Conservation (phyloP, 2,113 vertebrate genomes). For the Apus apus region DNA sequence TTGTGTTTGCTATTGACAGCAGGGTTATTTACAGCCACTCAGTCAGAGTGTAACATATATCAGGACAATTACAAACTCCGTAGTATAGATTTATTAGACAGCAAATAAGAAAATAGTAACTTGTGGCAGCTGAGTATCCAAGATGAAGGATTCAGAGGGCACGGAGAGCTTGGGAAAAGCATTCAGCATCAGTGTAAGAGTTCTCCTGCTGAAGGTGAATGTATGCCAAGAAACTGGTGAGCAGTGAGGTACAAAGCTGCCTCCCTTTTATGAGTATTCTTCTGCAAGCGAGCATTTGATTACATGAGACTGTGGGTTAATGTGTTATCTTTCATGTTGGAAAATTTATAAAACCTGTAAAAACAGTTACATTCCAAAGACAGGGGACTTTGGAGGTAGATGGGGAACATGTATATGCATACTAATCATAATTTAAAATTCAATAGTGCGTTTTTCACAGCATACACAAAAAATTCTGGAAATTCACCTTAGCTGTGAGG, state of each 20-base stretch:
- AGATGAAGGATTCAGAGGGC: not conserved
- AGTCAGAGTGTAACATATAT: not conserved
- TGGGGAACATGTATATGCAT: not conserved
- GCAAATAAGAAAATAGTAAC: constrained; percentile 11
- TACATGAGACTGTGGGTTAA: not conserved
- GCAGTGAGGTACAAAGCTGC: not conserved
- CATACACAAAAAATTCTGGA: not conserved
- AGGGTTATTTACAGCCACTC: not conserved
- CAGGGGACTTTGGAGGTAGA: not conserved
- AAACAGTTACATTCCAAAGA: not conserved
- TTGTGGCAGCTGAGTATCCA: not conserved
- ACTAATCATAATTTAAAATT: not conserved
- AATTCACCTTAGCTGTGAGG: not conserved
- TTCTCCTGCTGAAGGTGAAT: not conserved
- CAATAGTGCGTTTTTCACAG: not conserved
- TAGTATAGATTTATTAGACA: not conserved
- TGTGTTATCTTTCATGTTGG: fast-evolving
- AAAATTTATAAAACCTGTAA: not conserved
- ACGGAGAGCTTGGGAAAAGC: not conserved
- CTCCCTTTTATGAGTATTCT: not conserved
- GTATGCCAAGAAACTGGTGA: not conserved
- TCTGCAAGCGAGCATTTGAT: not conserved
- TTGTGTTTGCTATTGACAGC: not conserved
- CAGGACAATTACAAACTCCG: not conserved
- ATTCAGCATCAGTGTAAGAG: not conserved